Conservation (phyloP, 1,140 invertebrate genomes). For the Drosophila sechellia region DNA sequence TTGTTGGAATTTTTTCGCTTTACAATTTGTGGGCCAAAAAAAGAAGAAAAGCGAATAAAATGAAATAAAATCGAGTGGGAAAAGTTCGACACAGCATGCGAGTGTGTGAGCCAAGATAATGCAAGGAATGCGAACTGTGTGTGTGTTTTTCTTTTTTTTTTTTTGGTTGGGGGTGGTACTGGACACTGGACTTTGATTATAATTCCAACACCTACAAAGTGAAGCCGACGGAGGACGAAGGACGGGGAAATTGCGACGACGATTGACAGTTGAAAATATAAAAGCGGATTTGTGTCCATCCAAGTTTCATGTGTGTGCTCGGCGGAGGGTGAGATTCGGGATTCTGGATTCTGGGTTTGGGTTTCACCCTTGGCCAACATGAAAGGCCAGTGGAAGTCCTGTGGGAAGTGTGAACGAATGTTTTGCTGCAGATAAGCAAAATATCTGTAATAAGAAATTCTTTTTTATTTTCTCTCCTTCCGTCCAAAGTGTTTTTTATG, state of each 20-base stretch:
- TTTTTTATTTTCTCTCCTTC: constrained; percentile 66
- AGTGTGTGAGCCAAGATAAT: constrained; percentile 38
- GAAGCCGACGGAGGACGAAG: constrained; percentile 3
- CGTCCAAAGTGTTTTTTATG: constrained; percentile 74
- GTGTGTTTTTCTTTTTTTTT: background rate
- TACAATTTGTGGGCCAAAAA: constrained; percentile 62
- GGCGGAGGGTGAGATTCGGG: constrained; percentile 3
- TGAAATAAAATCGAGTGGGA: constrained; percentile 50
- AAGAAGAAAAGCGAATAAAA: constrained; percentile 26
- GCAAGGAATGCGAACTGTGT: constrained; percentile 34
- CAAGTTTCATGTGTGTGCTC: constrained; percentile 22
- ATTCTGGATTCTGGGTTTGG: constrained; percentile 20
- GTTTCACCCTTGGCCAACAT: constrained; percentile 41
- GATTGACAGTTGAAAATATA: constrained; percentile 82
- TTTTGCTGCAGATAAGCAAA: constrained; percentile 82
- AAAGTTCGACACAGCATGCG: constrained; percentile 10
- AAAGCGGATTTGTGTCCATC: constrained; percentile 78
- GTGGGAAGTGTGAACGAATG: constrained; percentile 77
- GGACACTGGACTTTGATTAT: constrained; percentile 70
- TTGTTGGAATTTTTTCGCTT: constrained; percentile 80
- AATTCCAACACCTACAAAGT: constrained; percentile 75
- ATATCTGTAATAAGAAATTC: constrained; percentile 82
- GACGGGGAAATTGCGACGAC: constrained; percentile 60
- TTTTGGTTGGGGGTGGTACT: constrained; percentile 5
- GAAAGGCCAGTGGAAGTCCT: constrained; percentile 24